Evolutionary conservation across 2,113 vertebrate species (phyloP).

Genomic region (Hylia prasina): DNA sequence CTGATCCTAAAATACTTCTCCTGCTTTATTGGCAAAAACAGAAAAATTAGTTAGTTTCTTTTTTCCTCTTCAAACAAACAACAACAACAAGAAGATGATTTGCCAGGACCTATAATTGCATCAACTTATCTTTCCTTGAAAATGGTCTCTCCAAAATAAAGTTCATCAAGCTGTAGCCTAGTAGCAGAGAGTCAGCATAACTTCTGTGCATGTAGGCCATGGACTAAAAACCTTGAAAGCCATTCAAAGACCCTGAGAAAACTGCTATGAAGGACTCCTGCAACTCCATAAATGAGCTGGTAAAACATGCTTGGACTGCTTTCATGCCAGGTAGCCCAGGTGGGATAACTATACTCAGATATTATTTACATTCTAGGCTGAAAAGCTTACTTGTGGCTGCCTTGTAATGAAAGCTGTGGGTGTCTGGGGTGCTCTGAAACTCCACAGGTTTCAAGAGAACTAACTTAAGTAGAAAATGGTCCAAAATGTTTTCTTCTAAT

Average conservation of each 20-base stretch:
- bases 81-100: not conserved
- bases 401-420: not conserved
- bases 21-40: slow-evolving; percentile 49
- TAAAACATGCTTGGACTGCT: not conserved
- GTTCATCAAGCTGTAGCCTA: not conserved
- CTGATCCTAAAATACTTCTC: slow-evolving; percentile 48
- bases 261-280: not conserved
- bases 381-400: not conserved
- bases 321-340: not conserved
- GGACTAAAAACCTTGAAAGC: not conserved
- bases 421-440: not conserved
- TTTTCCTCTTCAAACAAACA: not conserved
- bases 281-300: not conserved
- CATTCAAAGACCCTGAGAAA: not conserved
- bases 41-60: not conserved
- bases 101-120: not conserved
- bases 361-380: not conserved
- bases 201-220: not conserved
- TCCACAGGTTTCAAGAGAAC: not conserved
- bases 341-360: not conserved
- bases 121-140: not conserved
- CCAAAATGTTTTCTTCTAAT: not conserved
- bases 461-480: not conserved
- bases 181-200: not conserved
- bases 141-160: not conserved